Evolutionary conservation across 2,888 invertebrate genomes (phyloP).

Genomic region (Phyllotreta cruciferae): DNA sequence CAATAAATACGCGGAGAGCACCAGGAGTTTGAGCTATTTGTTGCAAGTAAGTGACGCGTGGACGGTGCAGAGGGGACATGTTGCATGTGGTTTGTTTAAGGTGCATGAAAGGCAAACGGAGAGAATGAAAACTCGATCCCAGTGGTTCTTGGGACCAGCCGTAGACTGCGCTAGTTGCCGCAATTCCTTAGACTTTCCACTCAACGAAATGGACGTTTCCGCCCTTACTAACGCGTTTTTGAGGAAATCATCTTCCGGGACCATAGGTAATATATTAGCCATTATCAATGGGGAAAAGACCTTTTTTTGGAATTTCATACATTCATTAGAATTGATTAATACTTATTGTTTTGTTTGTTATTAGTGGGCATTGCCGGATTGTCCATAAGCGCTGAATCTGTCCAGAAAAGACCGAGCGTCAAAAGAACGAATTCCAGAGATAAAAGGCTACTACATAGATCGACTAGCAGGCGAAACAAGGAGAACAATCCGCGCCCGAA

Average conservation of each 20-base stretch:
- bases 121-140: constrained; percentile 94
- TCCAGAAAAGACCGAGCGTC: constrained; percentile 66
- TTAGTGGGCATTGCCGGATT: constrained; percentile 67
- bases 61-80: neutral
- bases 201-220: constrained; percentile 57
- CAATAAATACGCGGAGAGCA: constrained; percentile 90
- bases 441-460: constrained; percentile 62
- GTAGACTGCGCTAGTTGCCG: constrained; percentile 61
- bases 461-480: constrained; percentile 65
- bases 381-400: constrained; percentile 70
- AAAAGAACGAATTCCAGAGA: constrained; percentile 66
- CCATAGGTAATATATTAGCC: constrained; percentile 60
- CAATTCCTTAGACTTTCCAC: constrained; percentile 60
- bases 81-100: constrained; percentile 62
- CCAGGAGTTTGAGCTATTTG: constrained; percentile 88
- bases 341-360: constrained; percentile 33
- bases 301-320: constrained; percentile 6
- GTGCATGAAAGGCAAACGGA: constrained; percentile 96
- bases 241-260: constrained; percentile 65
- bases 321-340: neutral
- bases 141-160: constrained; percentile 91
- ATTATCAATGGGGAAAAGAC: no score
- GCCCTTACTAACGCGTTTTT: constrained; percentile 57
- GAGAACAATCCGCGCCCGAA: constrained; percentile 63
- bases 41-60: constrained; percentile 74